Percentiles rank a stretch among this genome's conserved stretches.
phyloP scores from a whole-genome alignment of 2,797 vertebrate genomes.

The Jordanella pulchra region DNA sequence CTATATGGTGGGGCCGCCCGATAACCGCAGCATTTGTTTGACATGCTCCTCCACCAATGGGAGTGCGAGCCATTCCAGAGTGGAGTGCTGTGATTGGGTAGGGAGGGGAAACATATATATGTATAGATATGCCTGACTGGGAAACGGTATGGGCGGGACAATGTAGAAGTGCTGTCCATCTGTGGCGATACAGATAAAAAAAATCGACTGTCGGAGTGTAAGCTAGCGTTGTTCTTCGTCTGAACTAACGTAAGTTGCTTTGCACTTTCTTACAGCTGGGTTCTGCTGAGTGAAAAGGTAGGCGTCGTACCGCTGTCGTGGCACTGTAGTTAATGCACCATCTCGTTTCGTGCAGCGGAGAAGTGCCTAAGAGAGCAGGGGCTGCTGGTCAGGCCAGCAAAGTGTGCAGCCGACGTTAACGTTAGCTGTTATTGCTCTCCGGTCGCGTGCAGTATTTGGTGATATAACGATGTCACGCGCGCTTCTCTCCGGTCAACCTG shows the following conservation, averaged over 20 bases:
- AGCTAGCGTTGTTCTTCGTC: conserved; percentile 50
- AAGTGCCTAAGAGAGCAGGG: conserved; percentile 50
- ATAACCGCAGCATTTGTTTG: conserved; percentile 46
- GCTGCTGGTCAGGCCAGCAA: conserved; percentile 28
- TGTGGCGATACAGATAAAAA: conserved; percentile 69
- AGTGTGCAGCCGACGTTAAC: conserved; percentile 38
- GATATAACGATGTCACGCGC: conserved; percentile 53
- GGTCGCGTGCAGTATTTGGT: conserved; percentile 48
- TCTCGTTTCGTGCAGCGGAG: conserved; percentile 40
- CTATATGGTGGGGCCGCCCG: conserved; percentile 73
- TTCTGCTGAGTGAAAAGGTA: neutral
- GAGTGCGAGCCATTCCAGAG: conserved; percentile 10
- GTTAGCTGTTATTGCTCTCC: conserved; percentile 47
- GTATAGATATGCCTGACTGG: conserved; percentile 75
- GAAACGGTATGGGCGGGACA: conserved; percentile 71
- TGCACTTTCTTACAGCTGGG: conserved; percentile 7
- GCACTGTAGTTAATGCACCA: conserved; percentile 9
- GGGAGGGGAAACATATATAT: conserved; percentile 56
- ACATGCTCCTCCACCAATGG: conserved; percentile 62
- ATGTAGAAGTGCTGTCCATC: conserved; percentile 71
- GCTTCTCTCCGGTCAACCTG: conserved; percentile 19
- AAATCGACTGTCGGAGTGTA: conserved; percentile 61
- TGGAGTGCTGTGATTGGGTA: conserved; percentile 69
- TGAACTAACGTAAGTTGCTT: conserved; percentile 76
- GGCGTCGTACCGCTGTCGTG: neutral